Conservation (phyloP, 2,888 invertebrate species). For the Brenthis hecate region DNA sequence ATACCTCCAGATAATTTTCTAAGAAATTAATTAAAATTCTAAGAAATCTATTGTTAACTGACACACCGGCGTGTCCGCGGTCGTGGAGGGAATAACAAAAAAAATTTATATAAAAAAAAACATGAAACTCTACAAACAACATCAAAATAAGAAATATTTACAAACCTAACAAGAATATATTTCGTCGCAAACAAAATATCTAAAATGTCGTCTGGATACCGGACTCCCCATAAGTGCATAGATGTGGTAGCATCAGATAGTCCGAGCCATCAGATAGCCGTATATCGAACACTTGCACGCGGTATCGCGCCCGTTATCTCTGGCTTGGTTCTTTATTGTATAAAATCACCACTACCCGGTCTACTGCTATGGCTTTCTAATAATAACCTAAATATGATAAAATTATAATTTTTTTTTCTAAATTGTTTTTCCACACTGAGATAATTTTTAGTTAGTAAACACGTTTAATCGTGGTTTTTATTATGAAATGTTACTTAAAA, state of each 20-base stretch:
- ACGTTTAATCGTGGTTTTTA: too few species aligned
- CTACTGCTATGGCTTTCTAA: conserved; percentile 28
- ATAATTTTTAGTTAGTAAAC: too few species aligned
- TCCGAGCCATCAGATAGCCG: conserved; percentile 65
- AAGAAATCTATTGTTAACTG: too few species aligned
- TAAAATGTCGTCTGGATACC: conserved; percentile 49
- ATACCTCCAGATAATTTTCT: too few species aligned
- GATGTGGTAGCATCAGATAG: conserved; percentile 64
- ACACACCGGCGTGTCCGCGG: too few species aligned
- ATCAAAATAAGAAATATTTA: too few species aligned
- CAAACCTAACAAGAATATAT: neutral
- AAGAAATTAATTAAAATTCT: too few species aligned
- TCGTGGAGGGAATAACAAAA: too few species aligned
- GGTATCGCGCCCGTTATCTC: conserved; percentile 55
- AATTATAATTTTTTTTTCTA: neutral
- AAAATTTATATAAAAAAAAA: too few species aligned
- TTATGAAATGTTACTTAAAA: too few species aligned
- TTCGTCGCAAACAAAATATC: conserved; percentile 13
- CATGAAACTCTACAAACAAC: too few species aligned
- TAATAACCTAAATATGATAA: conserved; percentile 27
- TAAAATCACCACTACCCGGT: conserved; percentile 56
- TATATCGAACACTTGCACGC: conserved; percentile 51
- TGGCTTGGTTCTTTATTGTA: conserved; percentile 66
- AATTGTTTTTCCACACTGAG: too few species aligned
- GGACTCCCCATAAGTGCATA: conserved; percentile 48